phyloP scores from a whole-genome alignment of 2,888 invertebrate species.

The Drosophila emarginata region DNA sequence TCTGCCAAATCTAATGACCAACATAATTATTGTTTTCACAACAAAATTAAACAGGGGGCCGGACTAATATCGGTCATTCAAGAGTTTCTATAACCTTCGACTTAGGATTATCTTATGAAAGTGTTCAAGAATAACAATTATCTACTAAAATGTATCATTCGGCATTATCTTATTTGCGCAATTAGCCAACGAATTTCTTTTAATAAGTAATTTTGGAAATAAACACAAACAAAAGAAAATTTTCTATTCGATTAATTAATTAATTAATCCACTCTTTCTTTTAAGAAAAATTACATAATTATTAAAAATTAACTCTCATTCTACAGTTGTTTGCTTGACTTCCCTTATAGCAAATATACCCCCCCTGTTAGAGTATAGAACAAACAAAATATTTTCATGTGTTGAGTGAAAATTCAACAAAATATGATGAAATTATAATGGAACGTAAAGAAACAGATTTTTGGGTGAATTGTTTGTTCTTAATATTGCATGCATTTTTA shows the following conservation, averaged over 20 bases:
- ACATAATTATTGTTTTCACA: constrained; percentile 31
- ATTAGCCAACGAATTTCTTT: too few species aligned
- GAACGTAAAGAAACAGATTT: neutral
- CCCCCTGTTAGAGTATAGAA: neutral
- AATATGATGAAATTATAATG: neutral
- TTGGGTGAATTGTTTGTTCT: neutral
- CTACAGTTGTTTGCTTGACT: too few species aligned
- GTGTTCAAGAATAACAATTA: too few species aligned
- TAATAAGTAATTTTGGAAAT: too few species aligned
- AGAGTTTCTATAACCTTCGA: neutral
- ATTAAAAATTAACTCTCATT: too few species aligned
- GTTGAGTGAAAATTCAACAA: neutral
- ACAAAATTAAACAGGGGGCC: neutral
- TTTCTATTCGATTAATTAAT: too few species aligned
- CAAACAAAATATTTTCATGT: neutral
- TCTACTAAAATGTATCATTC: too few species aligned
- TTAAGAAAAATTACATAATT: too few species aligned
- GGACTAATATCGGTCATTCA: neutral
- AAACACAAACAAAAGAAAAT: too few species aligned
- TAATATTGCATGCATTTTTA: neutral
- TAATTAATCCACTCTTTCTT: too few species aligned
- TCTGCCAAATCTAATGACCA: constrained; percentile 47
- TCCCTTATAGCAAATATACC: neutral
- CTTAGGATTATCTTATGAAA: too few species aligned
- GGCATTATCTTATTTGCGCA: too few species aligned